Evolutionary conservation across 2,888 invertebrate genomes (phyloP).

Genomic region (Platerodrilus igneus): DNA sequence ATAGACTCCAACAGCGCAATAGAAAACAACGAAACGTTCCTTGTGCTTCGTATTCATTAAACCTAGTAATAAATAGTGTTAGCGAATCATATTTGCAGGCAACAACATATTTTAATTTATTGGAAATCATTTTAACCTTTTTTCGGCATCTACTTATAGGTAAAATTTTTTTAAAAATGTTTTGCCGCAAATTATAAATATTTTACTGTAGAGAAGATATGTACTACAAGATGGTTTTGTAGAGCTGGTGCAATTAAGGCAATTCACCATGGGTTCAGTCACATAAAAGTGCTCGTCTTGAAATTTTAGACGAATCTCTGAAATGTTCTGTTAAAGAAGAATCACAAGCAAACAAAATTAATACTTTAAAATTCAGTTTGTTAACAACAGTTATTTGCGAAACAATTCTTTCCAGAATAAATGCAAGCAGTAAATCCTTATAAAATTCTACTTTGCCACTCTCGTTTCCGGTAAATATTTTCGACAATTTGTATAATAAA

Average conservation of each 20-base stretch:
- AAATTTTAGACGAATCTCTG: not conserved
- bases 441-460: not conserved
- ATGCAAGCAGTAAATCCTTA: constrained; percentile 5
- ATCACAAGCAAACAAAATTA: constrained; percentile 2
- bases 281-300: constrained; percentile 5
- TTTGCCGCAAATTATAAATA: constrained; percentile 5
- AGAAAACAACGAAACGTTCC: constrained; percentile 21
- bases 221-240: constrained; percentile 20
- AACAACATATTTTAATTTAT: constrained; percentile 28
- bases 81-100: too few relatives aligned
- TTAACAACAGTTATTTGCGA: constrained; percentile 3
- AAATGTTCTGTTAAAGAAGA: constrained; percentile 3
- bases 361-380: not conserved
- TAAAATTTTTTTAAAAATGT: constrained; percentile 22
- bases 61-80: too few relatives aligned
- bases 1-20: constrained; percentile 28
- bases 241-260: constrained; percentile 21
- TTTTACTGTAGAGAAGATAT: constrained; percentile 12
- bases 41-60: too few relatives aligned
- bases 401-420: not conserved
- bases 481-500: not conserved
- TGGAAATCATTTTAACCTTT: constrained; percentile 30
- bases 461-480: constrained; percentile 1
- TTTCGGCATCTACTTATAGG: constrained; percentile 28
- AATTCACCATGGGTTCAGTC: constrained; percentile 10